Conservation (phyloP, 2,888 invertebrate species). For the Pemphredon lugubris region DNA sequence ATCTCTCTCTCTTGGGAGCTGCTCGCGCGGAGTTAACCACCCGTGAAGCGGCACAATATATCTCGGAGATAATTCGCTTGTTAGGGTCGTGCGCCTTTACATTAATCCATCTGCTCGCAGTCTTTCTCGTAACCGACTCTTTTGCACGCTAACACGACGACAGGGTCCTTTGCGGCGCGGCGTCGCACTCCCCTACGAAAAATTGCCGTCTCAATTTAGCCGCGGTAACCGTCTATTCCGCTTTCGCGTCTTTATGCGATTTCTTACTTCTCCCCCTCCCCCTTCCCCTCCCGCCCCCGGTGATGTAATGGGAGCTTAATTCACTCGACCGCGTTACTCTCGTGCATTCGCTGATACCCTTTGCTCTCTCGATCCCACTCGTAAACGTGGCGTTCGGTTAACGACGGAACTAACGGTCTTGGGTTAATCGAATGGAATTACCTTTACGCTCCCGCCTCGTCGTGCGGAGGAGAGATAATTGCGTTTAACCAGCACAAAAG, state of each 20-base stretch:
- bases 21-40: constrained; percentile 75
- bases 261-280: no score
- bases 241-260: constrained; percentile 8
- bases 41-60: constrained; percentile 77
- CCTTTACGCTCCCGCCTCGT: no score
- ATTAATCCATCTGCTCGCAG: constrained; percentile 68
- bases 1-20: constrained; percentile 47
- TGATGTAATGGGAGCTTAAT: constrained; percentile 4
- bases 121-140: constrained; percentile 56
- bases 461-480: no score
- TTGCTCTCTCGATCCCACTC: no score
- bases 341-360: no score
- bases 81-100: constrained; percentile 70
- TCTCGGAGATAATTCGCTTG: constrained; percentile 77
- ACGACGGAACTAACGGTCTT: no score
- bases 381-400: no score
- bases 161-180: constrained; percentile 44
- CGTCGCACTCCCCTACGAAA: constrained; percentile 39
- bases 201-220: constrained; percentile 59
- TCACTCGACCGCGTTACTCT: background rate
- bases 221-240: constrained; percentile 32
- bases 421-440: no score
- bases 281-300: constrained; percentile 3
- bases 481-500: no score
- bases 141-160: constrained; percentile 48